Evolutionary conservation across 2,888 invertebrate genomes (phyloP).

Genomic region (Drosophila acutilabella): DNA sequence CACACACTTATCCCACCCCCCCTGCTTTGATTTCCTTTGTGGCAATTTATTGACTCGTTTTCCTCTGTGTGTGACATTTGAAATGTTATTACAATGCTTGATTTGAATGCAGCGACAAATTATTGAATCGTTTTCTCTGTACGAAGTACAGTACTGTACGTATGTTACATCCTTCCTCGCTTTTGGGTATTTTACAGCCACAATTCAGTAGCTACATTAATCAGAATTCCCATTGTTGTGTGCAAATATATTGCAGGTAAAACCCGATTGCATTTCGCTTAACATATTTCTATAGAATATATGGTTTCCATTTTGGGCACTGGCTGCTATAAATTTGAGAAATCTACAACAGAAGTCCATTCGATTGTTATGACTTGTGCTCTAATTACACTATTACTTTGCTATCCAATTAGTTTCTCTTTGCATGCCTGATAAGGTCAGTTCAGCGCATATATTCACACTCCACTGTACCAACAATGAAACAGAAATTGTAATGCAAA

Average conservation of each 20-base stretch:
- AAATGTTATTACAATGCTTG: slow-evolving; percentile 73
- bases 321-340: slow-evolving; percentile 9
- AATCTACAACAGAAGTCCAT: slow-evolving; percentile 12
- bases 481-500: too few relatives aligned
- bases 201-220: slow-evolving; percentile 11
- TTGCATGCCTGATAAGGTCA: background rate
- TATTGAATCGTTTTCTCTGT: slow-evolving; percentile 46
- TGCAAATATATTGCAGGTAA: slow-evolving; percentile 24
- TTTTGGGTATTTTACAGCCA: slow-evolving; percentile 7
- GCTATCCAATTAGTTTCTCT: background rate
- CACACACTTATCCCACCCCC: background rate
- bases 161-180: background rate
- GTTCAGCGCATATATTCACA: background rate
- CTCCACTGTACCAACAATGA: background rate
- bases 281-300: slow-evolving; percentile 4
- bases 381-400: slow-evolving; percentile 6
- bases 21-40: slow-evolving; percentile 35
- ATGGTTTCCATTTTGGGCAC: background rate
- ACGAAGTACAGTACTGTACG: slow-evolving; percentile 2
- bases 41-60: slow-evolving; percentile 76
- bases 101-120: slow-evolving; percentile 77
- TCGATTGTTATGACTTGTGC: slow-evolving; percentile 11
- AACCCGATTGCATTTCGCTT: slow-evolving; percentile 21
- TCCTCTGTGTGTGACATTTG: slow-evolving; percentile 55
- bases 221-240: slow-evolving; percentile 17